Evolutionary conservation across 1,140 invertebrate species (phyloP), one percentile per base, ranked within the genome.

Genomic region (Anthonomus grandis): DNA sequence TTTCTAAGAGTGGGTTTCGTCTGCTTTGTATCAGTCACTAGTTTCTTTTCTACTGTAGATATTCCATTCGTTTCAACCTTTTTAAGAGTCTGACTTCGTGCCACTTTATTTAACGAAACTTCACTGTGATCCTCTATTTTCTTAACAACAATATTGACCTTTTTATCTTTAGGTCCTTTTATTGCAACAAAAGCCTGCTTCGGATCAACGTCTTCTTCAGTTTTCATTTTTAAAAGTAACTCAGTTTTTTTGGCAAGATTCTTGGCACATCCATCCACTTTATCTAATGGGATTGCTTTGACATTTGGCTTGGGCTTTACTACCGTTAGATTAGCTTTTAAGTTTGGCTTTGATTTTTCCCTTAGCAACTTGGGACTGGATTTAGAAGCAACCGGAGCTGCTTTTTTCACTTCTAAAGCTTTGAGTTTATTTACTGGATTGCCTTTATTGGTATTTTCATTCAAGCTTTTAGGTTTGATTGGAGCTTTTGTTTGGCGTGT

Each of bases 61-160:
- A 24, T 4, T 42, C 21, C 19, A 5, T 15, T n/a, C n/a, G 25
- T 13, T 8, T 41, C 34, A 25, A 22, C 42, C 17, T 61, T 57
- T 51, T 45, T 62, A 27, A 57, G 45, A n/a, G 51, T 57, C 23
- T 60, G 48, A 12, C 25, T 62, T 53, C 36, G 36, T 19, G 34
- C 6, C 13, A 44, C 41, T 53, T 51, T 56, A 19, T 25, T n/a
- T 2, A 18, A 39, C 15, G 31, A 10, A 22, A 24, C 19, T 51
- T 64, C 41, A 1, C 48, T 15, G 0, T 2, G 3, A 13, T 38
- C 42, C 24, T 59, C 59, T 3, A 64, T 25, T 48, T 65, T 63
- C 31, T 63, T 45, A 13, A 62, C 47, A 3, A 60, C 60, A 31
- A 39, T 62, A 46, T 60, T 64, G 2, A 67, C 57, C 22, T 24